Conservation (phyloP, 2,888 invertebrate species). For the Drosophila falleni region DNA sequence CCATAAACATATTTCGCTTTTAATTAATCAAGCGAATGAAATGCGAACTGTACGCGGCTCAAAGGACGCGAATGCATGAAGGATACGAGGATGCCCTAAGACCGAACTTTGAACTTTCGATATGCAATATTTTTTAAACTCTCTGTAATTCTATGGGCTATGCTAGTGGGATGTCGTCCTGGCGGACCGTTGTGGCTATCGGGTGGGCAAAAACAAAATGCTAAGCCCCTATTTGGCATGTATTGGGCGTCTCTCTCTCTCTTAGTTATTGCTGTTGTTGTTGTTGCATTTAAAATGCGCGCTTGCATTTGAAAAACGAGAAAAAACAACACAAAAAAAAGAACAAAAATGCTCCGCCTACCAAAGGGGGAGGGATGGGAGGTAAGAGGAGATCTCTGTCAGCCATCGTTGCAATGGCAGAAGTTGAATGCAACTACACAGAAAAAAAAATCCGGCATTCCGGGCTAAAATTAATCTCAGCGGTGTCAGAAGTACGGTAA, state of each 20-base stretch:
- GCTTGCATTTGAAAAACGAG: slow-evolving; percentile 83
- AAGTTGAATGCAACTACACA: slow-evolving; percentile 67
- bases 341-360: slow-evolving; percentile 85
- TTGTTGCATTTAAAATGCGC: slow-evolving; percentile 83
- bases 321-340: slow-evolving; percentile 50
- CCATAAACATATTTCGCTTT: slow-evolving; percentile 75
- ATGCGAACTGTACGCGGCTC: slow-evolving; percentile 23
- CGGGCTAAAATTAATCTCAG: no score
- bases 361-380: slow-evolving; percentile 19
- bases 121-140: slow-evolving; percentile 61
- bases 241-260: slow-evolving; percentile 32
- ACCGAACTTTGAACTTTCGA: slow-evolving; percentile 72
- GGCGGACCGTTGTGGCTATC: not conserved
- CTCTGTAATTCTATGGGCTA: slow-evolving; percentile 42
- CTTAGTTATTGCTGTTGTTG: slow-evolving; percentile 51
- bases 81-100: slow-evolving; percentile 71
- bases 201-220: slow-evolving; percentile 30
- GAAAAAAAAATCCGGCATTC: no score
- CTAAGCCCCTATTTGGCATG: slow-evolving; percentile 72
- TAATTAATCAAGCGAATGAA: slow-evolving; percentile 73
- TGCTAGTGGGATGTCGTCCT: slow-evolving; percentile 13
- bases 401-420: slow-evolving; percentile 57
- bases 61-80: slow-evolving; percentile 26
- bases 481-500: no score
- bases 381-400: slow-evolving; percentile 39